A percentile compares a stretch with the other conserved stretches of the same genome.
Conservation (phyloP, 1,140 invertebrate species). For the Macrobrachium nipponense region DNA sequence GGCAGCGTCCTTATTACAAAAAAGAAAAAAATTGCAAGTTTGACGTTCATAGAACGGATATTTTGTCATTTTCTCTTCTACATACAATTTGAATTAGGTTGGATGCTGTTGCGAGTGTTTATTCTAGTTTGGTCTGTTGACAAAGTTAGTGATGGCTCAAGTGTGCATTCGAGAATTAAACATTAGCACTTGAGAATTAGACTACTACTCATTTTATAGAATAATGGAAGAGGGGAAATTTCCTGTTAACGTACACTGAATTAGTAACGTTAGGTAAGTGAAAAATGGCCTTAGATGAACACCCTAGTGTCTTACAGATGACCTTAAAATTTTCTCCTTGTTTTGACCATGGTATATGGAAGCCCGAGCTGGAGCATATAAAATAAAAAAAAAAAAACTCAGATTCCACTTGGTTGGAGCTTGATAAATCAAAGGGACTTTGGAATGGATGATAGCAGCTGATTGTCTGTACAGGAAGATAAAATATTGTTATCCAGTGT, state of each 20-base stretch:
- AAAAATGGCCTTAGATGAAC: slow-evolving; percentile 10
- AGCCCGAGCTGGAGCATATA: slow-evolving; percentile 11
- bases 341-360: slow-evolving; percentile 21
- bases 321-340: slow-evolving; percentile 29
- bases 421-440: slow-evolving; percentile 53
- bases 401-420: slow-evolving; percentile 53
- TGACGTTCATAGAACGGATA: too few relatives aligned
- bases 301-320: slow-evolving; percentile 31
- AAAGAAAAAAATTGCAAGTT: too few relatives aligned
- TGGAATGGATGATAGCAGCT: slow-evolving; percentile 55
- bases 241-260: neutral
- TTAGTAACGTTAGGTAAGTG: neutral
- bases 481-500: slow-evolving; percentile 60
- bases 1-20: too few relatives aligned
- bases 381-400: too few relatives aligned
- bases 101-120: too few relatives aligned
- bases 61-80: too few relatives aligned
- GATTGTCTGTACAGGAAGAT: slow-evolving; percentile 59
- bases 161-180: too few relatives aligned
- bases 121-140: too few relatives aligned
- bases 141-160: too few relatives aligned
- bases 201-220: too few relatives aligned
- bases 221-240: neutral
- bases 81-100: too few relatives aligned
- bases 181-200: too few relatives aligned